Percentiles rank a stretch among this genome's conserved stretches.
Evolutionary conservation across 2,888 invertebrate species (phyloP).

Genomic region (Ochropleura plecta): DNA sequence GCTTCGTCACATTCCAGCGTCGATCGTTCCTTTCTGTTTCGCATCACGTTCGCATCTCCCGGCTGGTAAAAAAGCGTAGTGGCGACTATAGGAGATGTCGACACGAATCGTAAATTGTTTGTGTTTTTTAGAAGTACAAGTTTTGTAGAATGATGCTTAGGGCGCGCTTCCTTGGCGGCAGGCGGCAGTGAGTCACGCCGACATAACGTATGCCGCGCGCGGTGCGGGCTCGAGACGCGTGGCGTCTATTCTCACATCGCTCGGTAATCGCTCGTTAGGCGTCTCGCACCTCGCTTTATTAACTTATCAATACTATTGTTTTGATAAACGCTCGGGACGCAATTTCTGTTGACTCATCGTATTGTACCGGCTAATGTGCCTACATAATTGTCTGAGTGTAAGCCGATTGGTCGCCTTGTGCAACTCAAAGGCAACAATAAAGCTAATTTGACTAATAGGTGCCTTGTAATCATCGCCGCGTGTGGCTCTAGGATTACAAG

Average conservation of each 20-base stretch:
- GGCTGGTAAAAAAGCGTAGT: conserved; percentile 59
- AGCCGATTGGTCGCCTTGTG: conserved; percentile 87
- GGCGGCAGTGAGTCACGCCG: conserved; percentile 79
- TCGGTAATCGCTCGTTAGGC: conserved; percentile 87
- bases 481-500: conserved; percentile 89
- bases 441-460: conserved; percentile 91
- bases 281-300: conserved; percentile 86
- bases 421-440: conserved; percentile 88
- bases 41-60: conserved; percentile 74
- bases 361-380: conserved; percentile 84
- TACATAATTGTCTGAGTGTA: conserved; percentile 88
- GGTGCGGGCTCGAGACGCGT: conserved; percentile 74
- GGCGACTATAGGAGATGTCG: conserved; percentile 76
- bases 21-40: conserved; percentile 78
- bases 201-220: conserved; percentile 83
- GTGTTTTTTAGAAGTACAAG: conserved; percentile 71
- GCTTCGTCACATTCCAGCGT: conserved; percentile 75
- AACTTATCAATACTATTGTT: conserved; percentile 91
- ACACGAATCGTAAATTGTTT: conserved; percentile 80
- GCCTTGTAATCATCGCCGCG: conserved; percentile 90
- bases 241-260: conserved; percentile 81
- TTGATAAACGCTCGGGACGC: conserved; percentile 88
- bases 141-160: conserved; percentile 66
- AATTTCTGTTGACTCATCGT: conserved; percentile 89
- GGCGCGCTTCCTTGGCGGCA: conserved; percentile 68